Conservation (phyloP, 2,797 vertebrate genomes). For the Lepilemur septentrionalis region DNA sequence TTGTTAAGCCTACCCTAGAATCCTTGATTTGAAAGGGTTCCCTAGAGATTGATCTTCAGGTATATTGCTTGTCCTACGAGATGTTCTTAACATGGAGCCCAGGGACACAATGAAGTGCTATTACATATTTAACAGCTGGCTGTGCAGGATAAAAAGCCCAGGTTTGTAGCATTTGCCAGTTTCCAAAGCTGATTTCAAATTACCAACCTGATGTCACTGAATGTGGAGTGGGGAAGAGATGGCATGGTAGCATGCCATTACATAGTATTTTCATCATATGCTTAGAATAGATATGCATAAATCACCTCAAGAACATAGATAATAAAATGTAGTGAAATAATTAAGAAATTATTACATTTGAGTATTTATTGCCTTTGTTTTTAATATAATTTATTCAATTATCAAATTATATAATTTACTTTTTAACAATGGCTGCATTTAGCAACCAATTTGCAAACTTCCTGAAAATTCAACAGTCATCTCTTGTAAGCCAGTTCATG, state of each 20-base stretch:
- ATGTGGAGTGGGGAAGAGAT: not conserved
- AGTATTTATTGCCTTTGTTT: not conserved
- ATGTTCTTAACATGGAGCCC: slow-evolving; percentile 7
- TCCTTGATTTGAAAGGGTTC: not conserved
- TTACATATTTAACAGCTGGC: not conserved
- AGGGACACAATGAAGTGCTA: not conserved
- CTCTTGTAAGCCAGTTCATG: not conserved
- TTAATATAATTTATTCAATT: not conserved
- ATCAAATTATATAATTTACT: slow-evolving; percentile 32
- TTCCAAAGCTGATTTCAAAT: slow-evolving; percentile 11
- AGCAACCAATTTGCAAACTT: not conserved
- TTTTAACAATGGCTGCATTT: not conserved
- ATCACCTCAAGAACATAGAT: not conserved
- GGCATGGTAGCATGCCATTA: not conserved
- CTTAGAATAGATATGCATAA: not conserved
- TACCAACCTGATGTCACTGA: not conserved
- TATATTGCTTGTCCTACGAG: not conserved
- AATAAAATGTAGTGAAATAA: slow-evolving; percentile 7
- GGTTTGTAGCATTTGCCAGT: not conserved
- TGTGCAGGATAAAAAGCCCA: not conserved
- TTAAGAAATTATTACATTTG: slow-evolving; percentile 10
- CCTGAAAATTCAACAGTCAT: not conserved
- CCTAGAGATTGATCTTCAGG: not conserved
- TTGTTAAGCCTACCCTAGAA: not conserved
- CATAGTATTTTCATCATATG: not conserved